A percentile compares a stretch with the other conserved stretches of the same genome.
phyloP scores from a whole-genome alignment of 2,113 vertebrate species.

The Sylvilagus bachmani region DNA sequence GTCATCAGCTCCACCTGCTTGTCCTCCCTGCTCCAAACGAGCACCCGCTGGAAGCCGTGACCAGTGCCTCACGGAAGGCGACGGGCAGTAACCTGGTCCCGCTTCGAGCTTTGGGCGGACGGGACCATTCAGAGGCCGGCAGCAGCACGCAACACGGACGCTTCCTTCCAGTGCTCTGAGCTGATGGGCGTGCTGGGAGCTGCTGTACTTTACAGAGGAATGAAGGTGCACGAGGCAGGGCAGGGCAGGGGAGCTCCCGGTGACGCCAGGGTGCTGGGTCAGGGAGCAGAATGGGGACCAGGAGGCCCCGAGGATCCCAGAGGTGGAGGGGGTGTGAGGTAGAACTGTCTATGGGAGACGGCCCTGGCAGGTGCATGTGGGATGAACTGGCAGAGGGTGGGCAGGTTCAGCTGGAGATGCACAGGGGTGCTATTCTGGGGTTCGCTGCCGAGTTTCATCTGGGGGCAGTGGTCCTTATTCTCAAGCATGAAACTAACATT shows the following conservation, averaged over 20 bases:
- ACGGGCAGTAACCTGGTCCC: no score
- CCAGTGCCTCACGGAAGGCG: no score
- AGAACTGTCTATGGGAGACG: background rate
- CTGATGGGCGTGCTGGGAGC: background rate
- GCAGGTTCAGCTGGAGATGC: background rate
- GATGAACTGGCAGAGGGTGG: background rate
- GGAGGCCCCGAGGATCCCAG: background rate
- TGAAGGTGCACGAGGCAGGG: background rate
- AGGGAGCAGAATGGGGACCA: background rate
- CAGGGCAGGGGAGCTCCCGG: background rate
- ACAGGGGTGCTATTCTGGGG: background rate
- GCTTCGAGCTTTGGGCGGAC: no score
- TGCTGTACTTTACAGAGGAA: background rate
- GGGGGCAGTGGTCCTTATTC: background rate
- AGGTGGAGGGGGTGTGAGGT: background rate
- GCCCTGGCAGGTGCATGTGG: conserved; percentile 1
- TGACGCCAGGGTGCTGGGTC: background rate
- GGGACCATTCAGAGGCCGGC: no score
- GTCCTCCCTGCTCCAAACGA: background rate
- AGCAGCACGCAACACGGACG: no score
- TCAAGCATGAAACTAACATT: background rate
- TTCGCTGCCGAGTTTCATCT: background rate
- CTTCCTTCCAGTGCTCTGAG: background rate
- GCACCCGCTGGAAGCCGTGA: no score
- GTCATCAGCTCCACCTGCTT: background rate